Conservation (phyloP, 2,888 invertebrate species). For the Leptinotarsa haldemani region DNA sequence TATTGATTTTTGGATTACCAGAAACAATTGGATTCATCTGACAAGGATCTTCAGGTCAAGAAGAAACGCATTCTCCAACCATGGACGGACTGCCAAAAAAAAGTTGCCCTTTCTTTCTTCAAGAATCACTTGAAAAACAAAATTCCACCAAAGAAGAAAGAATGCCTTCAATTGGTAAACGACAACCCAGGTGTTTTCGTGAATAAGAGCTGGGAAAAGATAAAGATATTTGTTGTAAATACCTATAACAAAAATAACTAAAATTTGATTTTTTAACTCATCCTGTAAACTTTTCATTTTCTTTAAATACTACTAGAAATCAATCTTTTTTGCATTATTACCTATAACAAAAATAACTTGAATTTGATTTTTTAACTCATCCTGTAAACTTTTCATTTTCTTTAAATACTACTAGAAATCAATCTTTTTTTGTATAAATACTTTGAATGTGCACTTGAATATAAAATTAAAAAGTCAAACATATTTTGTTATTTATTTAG, state of each 20-base stretch:
- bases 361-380: not conserved
- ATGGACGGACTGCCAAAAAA: not conserved
- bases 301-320: too few species aligned
- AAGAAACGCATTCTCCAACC: not conserved
- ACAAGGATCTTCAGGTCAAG: not conserved
- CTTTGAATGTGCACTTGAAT: too few species aligned
- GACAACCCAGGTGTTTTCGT: not conserved
- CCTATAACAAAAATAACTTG: not conserved
- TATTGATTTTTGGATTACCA: not conserved
- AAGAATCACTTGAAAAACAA: not conserved
- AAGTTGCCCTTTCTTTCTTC: not conserved
- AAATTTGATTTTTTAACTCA: not conserved
- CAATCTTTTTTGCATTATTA: too few species aligned
- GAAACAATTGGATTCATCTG: not conserved
- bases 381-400: too few species aligned
- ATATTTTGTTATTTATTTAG: too few species aligned
- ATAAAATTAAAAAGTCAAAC: too few species aligned
- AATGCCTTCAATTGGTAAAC: not conserved
- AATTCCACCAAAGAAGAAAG: not conserved
- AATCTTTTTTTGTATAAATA: too few species aligned
- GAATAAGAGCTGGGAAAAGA: not conserved
- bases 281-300: too few species aligned
- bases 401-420: too few species aligned
- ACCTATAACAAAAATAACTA: not conserved
- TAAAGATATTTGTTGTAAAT: conserved; percentile 1